Conservation (phyloP, 2,113 vertebrate genomes). For the Muscicapa adusta region DNA sequence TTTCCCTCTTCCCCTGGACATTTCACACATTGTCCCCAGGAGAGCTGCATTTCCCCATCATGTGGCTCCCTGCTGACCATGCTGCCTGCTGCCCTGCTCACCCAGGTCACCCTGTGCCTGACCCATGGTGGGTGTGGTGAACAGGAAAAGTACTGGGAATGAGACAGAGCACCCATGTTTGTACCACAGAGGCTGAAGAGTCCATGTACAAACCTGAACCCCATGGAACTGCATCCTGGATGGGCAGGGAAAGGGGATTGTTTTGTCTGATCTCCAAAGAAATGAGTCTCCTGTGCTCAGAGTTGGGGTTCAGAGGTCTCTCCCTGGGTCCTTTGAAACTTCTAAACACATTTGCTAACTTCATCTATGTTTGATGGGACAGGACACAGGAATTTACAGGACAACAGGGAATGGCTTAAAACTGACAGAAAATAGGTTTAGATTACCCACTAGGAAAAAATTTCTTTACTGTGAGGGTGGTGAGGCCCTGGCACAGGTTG, state of each 20-base stretch:
- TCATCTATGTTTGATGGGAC: background rate
- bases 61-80: background rate
- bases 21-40: background rate
- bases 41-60: slow-evolving; percentile 3
- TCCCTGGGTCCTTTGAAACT: background rate
- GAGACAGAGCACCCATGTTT: background rate
- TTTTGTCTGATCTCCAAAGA: background rate
- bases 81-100: background rate
- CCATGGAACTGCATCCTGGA: background rate
- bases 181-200: background rate
- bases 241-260: background rate
- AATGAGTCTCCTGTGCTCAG: background rate
- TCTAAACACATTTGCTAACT: background rate
- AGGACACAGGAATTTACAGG: background rate
- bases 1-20: background rate
- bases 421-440: background rate
- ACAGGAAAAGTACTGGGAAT: slow-evolving; percentile 48
- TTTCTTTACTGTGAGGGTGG: background rate
- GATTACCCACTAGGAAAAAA: background rate
- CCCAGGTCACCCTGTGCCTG: background rate
- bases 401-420: background rate
- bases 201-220: background rate
- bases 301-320: background rate
- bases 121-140: background rate
- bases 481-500: background rate